phyloP scores from a whole-genome alignment of 2,113 vertebrate genomes.

The Pachypanchax playfairii region DNA sequence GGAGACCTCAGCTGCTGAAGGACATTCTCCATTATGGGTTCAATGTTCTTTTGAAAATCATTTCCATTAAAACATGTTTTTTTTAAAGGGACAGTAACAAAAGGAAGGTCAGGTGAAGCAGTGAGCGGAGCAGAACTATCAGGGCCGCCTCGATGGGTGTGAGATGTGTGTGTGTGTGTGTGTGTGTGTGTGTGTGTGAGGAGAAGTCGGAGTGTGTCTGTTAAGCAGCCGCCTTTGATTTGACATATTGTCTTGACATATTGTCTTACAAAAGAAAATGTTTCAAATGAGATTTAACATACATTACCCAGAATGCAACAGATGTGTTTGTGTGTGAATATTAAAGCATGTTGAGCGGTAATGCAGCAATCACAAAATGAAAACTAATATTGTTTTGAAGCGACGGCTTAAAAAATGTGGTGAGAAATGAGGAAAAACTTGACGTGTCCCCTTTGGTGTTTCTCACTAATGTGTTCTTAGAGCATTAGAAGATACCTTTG shows the following conservation, averaged over 20 bases:
- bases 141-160: slow-evolving; percentile 67
- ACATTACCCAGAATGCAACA: slow-evolving; percentile 10
- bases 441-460: slow-evolving; percentile 66
- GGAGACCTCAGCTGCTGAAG: slow-evolving; percentile 85
- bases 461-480: slow-evolving; percentile 32
- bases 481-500: slow-evolving; percentile 31
- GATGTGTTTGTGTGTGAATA: slow-evolving; percentile 27
- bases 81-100: slow-evolving; percentile 80
- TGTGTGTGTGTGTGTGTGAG: slow-evolving; percentile 17
- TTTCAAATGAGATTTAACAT: slow-evolving; percentile 18
- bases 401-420: slow-evolving; percentile 22
- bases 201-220: slow-evolving; percentile 31
- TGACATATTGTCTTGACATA: slow-evolving; percentile 18
- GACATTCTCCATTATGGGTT: slow-evolving; percentile 84
- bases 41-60: slow-evolving; percentile 86
- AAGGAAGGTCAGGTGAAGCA: slow-evolving; percentile 83
- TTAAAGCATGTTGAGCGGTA: slow-evolving; percentile 44
- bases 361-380: slow-evolving; percentile 10
- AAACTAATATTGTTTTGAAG: slow-evolving; percentile 33
- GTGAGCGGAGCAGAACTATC: slow-evolving; percentile 72
- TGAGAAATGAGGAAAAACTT: slow-evolving; percentile 39
- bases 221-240: slow-evolving; percentile 45
- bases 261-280: slow-evolving; percentile 1
- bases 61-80: slow-evolving; percentile 85
- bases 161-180: slow-evolving; percentile 44